Conservation (phyloP, 2,888 invertebrate genomes). For the Cosmorhoe ocellata region DNA sequence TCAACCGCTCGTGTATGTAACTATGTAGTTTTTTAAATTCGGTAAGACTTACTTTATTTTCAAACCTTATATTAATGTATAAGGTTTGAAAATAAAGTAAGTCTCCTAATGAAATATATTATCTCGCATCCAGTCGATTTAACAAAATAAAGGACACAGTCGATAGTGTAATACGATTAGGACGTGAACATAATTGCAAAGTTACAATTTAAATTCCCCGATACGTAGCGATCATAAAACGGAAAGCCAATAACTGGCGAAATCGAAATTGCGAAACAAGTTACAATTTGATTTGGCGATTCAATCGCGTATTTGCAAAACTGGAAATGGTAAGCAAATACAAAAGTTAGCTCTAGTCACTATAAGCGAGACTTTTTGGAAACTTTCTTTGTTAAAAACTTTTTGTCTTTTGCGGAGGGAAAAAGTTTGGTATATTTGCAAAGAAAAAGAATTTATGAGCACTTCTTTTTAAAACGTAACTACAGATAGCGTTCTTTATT, state of each 20-base stretch:
- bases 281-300: conserved; percentile 61
- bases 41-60: too few species aligned
- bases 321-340: conserved; percentile 47
- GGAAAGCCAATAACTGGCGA: conserved; percentile 60
- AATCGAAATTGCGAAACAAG: conserved; percentile 67
- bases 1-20: too few species aligned
- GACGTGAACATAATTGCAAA: conserved; percentile 15
- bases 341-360: conserved; percentile 26
- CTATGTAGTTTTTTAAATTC: too few species aligned
- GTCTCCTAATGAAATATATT: too few species aligned
- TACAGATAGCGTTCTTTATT: not conserved
- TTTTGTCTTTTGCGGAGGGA: conserved; percentile 7
- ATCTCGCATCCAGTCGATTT: too few species aligned
- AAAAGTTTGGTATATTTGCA: conserved; percentile 4
- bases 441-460: not conserved
- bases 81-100: too few species aligned
- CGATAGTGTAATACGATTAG: not conserved
- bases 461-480: not conserved
- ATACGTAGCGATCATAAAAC: conserved; percentile 56
- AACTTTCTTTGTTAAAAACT: conserved; percentile 9
- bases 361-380: conserved; percentile 19
- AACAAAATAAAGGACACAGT: too few species aligned
- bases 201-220: conserved; percentile 52
- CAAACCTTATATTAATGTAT: too few species aligned
- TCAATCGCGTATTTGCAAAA: conserved; percentile 44